These are phyloP conservation scores for Hemaris fuciformis DNA, from an alignment of 2,888 invertebrate genomes.

Conservation along the genomic window DNA sequence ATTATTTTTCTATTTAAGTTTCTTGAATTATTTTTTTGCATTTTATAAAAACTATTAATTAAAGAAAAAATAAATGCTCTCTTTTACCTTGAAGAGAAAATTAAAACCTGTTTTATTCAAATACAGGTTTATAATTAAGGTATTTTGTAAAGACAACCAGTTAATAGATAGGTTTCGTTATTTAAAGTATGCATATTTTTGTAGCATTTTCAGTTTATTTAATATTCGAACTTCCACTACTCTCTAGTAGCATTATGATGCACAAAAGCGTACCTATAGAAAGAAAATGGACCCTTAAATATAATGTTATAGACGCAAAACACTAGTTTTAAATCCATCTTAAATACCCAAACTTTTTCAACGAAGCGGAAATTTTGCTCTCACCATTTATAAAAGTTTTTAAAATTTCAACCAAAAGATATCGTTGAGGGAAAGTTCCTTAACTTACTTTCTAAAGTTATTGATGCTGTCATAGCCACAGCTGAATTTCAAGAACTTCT, in stretches of 20 bases:
- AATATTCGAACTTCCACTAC: too few species aligned
- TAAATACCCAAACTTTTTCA: background rate
- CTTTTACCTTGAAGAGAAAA: too few species aligned
- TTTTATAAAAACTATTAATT: background rate
- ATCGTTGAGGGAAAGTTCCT: constrained; percentile 26
- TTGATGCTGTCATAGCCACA: constrained; percentile 37
- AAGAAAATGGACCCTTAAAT: too few species aligned
- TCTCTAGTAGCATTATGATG: too few species aligned
- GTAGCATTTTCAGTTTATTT: too few species aligned
- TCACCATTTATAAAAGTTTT: constrained; percentile 14
- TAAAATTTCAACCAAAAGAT: constrained; percentile 10
- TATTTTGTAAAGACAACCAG: too few species aligned
- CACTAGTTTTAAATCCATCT: background rate
- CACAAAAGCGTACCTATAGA: too few species aligned
- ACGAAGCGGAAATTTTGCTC: background rate
- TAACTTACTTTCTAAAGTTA: constrained; percentile 27
- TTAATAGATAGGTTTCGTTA: too few species aligned
- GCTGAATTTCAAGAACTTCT: constrained; percentile 24
- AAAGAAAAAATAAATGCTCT: background rate
- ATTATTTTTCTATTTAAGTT: background rate
- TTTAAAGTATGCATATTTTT: too few species aligned
- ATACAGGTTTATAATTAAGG: too few species aligned
- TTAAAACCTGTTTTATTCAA: too few species aligned
- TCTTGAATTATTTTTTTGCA: background rate
- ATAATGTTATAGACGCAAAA: too few species aligned